Conservation (phyloP, 2,888 invertebrate genomes). For the Eupithecia subfuscata region DNA sequence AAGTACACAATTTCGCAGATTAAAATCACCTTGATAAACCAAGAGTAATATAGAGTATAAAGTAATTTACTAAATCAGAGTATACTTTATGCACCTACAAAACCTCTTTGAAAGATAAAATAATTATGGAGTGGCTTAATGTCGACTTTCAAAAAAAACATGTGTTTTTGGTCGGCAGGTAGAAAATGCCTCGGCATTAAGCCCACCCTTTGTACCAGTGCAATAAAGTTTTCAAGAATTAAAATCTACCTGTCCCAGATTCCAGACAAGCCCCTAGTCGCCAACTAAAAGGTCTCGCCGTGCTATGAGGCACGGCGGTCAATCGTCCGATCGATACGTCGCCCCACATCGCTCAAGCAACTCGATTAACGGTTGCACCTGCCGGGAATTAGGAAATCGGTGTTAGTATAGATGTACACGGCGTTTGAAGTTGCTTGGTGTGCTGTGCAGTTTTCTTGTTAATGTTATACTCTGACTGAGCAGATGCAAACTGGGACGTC, state of each 20-base stretch:
- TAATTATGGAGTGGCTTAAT: too few relatives aligned
- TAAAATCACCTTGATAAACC: too few relatives aligned
- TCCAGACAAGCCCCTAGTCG: neutral
- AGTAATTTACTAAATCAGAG: too few relatives aligned
- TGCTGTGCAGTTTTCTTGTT: neutral
- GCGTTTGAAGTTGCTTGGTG: neutral
- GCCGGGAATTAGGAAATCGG: conserved; percentile 17
- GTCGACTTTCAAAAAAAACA: too few relatives aligned
- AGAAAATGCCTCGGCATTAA: too few relatives aligned
- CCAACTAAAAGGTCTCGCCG: neutral
- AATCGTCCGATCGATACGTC: conserved; percentile 7
- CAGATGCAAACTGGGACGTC: neutral
- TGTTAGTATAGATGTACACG: neutral
- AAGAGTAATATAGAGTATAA: too few relatives aligned
- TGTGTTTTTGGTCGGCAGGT: too few relatives aligned
- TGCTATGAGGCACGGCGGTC: neutral
- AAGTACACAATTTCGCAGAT: too few relatives aligned
- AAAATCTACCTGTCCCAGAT: neutral
- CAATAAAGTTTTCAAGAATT: too few relatives aligned
- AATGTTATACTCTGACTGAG: neutral
- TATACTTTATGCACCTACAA: too few relatives aligned
- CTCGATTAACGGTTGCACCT: conserved; percentile 18
- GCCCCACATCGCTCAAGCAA: conserved; percentile 16
- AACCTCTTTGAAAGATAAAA: too few relatives aligned
- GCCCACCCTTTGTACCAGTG: too few relatives aligned